Percentiles rank a stretch among this genome's conserved stretches.
These are phyloP conservation scores for Phrynocephalus guinanensis DNA, from an alignment of 2,797 vertebrate species.

Conservation along the genomic window DNA sequence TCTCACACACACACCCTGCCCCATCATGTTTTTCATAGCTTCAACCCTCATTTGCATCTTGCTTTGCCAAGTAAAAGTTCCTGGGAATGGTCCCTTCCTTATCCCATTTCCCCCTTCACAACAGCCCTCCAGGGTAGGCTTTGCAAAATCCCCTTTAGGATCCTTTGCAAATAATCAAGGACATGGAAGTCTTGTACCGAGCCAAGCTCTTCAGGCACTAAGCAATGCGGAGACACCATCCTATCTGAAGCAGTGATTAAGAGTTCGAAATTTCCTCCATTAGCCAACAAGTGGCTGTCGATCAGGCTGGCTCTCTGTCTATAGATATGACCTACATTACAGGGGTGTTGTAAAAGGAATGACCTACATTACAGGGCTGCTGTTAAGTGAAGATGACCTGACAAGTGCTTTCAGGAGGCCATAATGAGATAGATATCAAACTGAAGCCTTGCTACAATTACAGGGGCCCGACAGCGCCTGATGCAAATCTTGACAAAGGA, in stretches of 20 bases:
- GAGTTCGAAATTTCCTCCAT: neutral
- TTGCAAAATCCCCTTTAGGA: neutral
- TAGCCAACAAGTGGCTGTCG: neutral
- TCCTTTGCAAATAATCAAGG: neutral
- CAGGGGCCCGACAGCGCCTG: neutral
- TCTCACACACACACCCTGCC: too few relatives aligned
- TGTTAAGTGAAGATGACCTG: neutral
- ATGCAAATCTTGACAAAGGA: neutral
- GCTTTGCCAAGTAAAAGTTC: too few relatives aligned
- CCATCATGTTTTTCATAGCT: too few relatives aligned
- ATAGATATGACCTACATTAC: neutral
- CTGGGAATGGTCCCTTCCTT: too few relatives aligned
- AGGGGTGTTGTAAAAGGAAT: neutral
- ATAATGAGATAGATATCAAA: neutral
- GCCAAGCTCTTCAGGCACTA: too few relatives aligned
- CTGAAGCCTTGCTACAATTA: neutral
- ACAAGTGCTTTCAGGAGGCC: neutral
- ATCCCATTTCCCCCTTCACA: neutral
- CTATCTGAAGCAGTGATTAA: neutral
- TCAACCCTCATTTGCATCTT: too few relatives aligned
- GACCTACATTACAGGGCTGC: neutral
- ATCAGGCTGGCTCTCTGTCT: neutral
- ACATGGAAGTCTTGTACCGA: too few relatives aligned
- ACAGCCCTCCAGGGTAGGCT: neutral
- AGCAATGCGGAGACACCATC: neutral